These are phyloP conservation scores for Leptinotarsa haldemani DNA, from an alignment of 2,888 invertebrate species.

Conservation along the genomic window DNA sequence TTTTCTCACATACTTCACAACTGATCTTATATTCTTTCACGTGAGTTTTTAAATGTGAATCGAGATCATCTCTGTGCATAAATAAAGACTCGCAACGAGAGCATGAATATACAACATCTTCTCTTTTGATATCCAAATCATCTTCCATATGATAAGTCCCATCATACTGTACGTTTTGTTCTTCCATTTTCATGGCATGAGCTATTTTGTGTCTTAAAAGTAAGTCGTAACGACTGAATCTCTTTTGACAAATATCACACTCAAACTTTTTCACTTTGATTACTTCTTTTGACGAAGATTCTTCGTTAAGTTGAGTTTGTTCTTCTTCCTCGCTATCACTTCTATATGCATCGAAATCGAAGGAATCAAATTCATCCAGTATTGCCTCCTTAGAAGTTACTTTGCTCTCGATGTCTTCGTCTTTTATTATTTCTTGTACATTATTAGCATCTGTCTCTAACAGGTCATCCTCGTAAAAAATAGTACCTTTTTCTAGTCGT, in stretches of 20 bases:
- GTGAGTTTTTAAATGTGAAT: slow-evolving; percentile 48
- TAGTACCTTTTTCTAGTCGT: slow-evolving; percentile 40
- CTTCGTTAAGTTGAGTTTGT: slow-evolving; percentile 35
- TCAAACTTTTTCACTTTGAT: slow-evolving; percentile 53
- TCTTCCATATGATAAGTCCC: slow-evolving; percentile 44
- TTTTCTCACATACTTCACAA: slow-evolving; percentile 69
- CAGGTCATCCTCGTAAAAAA: slow-evolving; percentile 30
- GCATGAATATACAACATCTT: slow-evolving; percentile 50
- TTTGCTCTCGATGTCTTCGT: slow-evolving; percentile 30
- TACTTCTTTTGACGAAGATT: slow-evolving; percentile 38
- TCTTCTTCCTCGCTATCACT: slow-evolving; percentile 43
- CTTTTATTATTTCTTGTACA: slow-evolving; percentile 31
- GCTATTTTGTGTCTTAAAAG: slow-evolving; percentile 59
- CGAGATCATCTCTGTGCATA: slow-evolving; percentile 50
- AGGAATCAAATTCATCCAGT: slow-evolving; percentile 53
- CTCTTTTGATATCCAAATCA: slow-evolving; percentile 40
- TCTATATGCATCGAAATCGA: slow-evolving; percentile 40
- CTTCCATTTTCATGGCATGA: slow-evolving; percentile 59
- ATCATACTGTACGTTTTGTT: slow-evolving; percentile 49
- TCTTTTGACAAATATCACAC: slow-evolving; percentile 59
- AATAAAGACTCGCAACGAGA: slow-evolving; percentile 47
- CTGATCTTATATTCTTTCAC: slow-evolving; percentile 53
- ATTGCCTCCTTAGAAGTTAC: slow-evolving; percentile 47
- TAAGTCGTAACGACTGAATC: slow-evolving; percentile 59
- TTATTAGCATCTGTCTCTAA: slow-evolving; percentile 20